Evolutionary conservation across 2,113 vertebrate genomes (phyloP).

Genomic region (Sus scrofa): T2T-Sscrofa CM000815.6:116997001-116997500

Average conservation of each 20-base stretch:
- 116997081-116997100: background rate
- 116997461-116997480: background rate
- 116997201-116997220: background rate
- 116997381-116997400: background rate
- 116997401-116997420: background rate
- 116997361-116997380: background rate
- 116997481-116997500: background rate
- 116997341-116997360: background rate
- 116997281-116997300: background rate
- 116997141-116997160: background rate
- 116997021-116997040: background rate
- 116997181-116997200: background rate
- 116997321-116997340: background rate
- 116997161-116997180: background rate
- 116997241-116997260: background rate
- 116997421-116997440: background rate
- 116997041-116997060: background rate
- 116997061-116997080: background rate
- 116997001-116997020: background rate
- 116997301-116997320: background rate
- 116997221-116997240: background rate
- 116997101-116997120: background rate
- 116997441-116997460: background rate
- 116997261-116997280: background rate
- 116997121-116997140: background rate